A percentile compares a stretch with the other conserved stretches of the same genome.
phyloP scores from a whole-genome alignment of 2,113 vertebrate species.

The Axis porcinus region DNA sequence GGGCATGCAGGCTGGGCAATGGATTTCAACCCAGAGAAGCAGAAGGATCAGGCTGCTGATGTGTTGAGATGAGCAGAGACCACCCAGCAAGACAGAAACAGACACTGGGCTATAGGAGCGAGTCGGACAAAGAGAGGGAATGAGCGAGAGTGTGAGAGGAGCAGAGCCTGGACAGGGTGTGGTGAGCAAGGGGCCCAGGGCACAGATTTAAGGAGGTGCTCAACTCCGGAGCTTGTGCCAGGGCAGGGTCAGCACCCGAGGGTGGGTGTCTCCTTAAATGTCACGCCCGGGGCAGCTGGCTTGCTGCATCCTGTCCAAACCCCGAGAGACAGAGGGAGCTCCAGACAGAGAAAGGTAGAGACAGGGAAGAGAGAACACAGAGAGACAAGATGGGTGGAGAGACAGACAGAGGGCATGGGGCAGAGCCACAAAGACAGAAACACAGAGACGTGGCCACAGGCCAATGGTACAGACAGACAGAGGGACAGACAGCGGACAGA shows the following conservation, averaged over 20 bases:
- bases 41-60: not conserved
- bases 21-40: not conserved
- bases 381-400: not conserved
- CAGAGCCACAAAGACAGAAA: not conserved
- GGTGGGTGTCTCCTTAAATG: not conserved
- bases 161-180: not conserved
- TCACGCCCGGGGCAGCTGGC: not conserved
- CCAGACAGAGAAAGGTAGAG: not conserved
- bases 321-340: not conserved
- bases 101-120: rapidly evolving
- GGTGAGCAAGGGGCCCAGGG: not conserved
- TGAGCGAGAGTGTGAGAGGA: not conserved
- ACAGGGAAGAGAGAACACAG: not conserved
- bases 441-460: not conserved
- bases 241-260: not conserved
- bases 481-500: not conserved
- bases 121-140: not conserved
- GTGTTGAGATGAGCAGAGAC: not conserved
- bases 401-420: not conserved
- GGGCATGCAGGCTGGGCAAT: not conserved
- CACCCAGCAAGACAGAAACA: not conserved
- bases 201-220: not conserved
- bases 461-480: rapidly evolving
- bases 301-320: not conserved
- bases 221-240: not conserved